phyloP scores from a whole-genome alignment of 2,113 vertebrate species.

The Pan paniscus region DNA sequence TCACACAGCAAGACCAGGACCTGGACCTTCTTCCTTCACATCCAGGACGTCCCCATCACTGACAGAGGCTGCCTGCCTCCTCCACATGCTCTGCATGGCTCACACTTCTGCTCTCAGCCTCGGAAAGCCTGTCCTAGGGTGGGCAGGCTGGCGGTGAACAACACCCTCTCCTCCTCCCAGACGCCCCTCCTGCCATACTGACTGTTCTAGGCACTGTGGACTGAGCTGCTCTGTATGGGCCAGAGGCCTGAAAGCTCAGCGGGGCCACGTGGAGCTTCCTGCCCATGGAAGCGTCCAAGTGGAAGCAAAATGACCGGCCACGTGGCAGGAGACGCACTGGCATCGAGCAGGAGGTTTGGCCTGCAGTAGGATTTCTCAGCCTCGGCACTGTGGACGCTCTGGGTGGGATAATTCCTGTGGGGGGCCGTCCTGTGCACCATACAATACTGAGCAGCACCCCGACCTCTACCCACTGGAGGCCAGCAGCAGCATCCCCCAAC shows the following conservation, averaged over 20 bases:
- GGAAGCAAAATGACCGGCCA: rapidly evolving
- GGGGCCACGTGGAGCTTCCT: not conserved
- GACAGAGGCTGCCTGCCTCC: not conserved
- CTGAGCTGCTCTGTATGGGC: not conserved
- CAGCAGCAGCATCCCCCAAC: not conserved
- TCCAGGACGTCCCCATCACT: not conserved
- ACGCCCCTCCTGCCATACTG: not conserved
- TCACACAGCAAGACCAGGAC: not conserved
- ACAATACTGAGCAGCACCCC: too few relatives aligned
- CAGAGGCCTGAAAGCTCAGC: not conserved
- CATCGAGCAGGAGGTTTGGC: not conserved
- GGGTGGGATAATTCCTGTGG: rapidly evolving
- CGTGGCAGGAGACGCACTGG: not conserved
- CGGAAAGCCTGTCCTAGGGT: not conserved
- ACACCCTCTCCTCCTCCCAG: not conserved
- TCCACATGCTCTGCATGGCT: not conserved
- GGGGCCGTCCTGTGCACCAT: not conserved
- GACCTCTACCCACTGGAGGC: not conserved
- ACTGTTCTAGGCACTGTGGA: not conserved
- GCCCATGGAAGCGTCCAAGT: not conserved
- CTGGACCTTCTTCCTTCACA: not conserved
- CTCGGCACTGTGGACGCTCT: rapidly evolving
- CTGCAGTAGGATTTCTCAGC: not conserved
- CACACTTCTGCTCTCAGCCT: not conserved
- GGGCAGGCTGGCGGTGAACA: not conserved